phyloP scores from a whole-genome alignment of 2,113 vertebrate species.

The Narcine bancroftii region DNA sequence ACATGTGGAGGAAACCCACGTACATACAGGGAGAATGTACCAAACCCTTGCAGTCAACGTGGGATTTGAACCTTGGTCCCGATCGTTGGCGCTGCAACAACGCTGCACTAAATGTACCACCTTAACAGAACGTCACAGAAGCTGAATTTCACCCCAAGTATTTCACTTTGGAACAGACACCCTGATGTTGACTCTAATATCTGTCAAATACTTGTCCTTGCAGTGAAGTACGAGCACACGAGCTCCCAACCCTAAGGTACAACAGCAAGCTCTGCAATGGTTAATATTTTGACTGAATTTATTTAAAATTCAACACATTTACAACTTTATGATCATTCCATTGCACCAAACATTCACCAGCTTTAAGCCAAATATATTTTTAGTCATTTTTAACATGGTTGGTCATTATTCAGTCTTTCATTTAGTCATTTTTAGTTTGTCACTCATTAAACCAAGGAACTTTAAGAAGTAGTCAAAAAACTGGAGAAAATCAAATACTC shows the following conservation, averaged over 20 bases:
- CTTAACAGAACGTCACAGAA: too few species aligned
- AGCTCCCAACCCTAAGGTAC: not conserved
- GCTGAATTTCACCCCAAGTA: not conserved
- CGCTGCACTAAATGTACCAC: too few species aligned
- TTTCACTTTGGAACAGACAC: not conserved
- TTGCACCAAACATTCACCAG: not conserved
- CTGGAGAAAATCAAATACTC: too few species aligned
- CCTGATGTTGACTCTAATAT: not conserved
- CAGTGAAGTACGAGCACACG: not conserved
- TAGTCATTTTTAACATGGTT: not conserved
- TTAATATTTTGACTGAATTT: not conserved
- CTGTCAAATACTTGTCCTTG: not conserved
- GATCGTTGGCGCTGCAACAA: too few species aligned
- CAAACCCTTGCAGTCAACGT: too few species aligned
- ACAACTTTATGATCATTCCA: not conserved
- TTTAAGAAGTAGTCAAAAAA: not conserved
- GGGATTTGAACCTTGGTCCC: too few species aligned
- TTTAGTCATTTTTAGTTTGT: not conserved
- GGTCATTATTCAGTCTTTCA: not conserved
- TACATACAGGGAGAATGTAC: too few species aligned
- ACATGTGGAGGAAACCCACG: too few species aligned
- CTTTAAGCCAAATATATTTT: not conserved
- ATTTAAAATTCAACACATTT: constrained; percentile 1
- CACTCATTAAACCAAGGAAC: not conserved
- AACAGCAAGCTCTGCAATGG: not conserved